Percentiles rank a stretch among this genome's conserved stretches.
These are phyloP conservation scores for Diuraphis noxia DNA, from an alignment of 1,140 invertebrate species.

Conservation along the genomic window DNA sequence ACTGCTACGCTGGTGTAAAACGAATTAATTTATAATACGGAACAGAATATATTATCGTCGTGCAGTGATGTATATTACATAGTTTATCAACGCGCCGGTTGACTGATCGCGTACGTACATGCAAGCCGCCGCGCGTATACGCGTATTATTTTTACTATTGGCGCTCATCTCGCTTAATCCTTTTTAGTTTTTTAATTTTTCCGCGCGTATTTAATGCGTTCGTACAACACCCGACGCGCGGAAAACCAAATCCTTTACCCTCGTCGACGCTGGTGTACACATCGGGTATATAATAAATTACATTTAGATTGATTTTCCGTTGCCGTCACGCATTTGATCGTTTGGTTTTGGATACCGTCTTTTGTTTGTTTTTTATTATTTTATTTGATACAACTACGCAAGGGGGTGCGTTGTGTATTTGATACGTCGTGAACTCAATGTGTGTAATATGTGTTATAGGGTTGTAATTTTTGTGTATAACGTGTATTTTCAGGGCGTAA, in stretches of 20 bases:
- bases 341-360: background rate
- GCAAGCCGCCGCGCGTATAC: background rate
- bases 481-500: constrained; percentile 56
- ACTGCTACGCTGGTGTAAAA: background rate
- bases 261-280: too few relatives aligned
- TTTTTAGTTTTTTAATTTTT: constrained; percentile 4
- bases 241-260: background rate
- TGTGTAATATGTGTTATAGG: background rate
- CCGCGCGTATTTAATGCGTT: background rate
- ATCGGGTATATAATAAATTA: background rate
- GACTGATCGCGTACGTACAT: background rate
- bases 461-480: background rate
- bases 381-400: background rate
- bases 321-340: background rate
- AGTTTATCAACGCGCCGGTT: background rate
- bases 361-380: background rate
- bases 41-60: background rate
- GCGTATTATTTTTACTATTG: background rate
- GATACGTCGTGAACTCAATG: background rate
- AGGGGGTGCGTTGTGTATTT: background rate
- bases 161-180: background rate
- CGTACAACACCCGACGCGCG: background rate
- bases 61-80: background rate
- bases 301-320: constrained; percentile 36
- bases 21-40: background rate